Evolutionary conservation across 1,140 invertebrate genomes (phyloP).

Genomic region (Caerostris darwini): DNA sequence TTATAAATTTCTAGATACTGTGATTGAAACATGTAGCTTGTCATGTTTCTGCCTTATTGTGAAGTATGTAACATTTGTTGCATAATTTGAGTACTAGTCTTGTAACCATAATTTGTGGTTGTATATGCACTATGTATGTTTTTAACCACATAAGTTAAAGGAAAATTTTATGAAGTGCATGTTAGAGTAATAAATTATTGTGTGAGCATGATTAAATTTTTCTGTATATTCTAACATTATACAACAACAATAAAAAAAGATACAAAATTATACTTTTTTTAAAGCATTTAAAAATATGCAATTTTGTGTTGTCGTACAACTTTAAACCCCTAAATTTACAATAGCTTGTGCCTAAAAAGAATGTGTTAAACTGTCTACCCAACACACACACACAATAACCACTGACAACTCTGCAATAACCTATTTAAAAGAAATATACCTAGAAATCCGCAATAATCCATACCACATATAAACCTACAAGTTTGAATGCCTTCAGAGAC

Average conservation of each 20-base stretch:
- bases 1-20: conserved; percentile 71
- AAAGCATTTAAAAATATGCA: no score
- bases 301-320: no score
- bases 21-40: conserved; percentile 77
- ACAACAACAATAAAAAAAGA: background rate
- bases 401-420: no score
- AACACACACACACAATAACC: no score
- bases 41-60: conserved; percentile 77
- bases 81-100: conserved; percentile 51
- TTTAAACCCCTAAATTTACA: no score
- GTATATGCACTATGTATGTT: conserved; percentile 57
- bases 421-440: no score
- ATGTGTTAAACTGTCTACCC: no score
- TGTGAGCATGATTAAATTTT: conserved; percentile 46
- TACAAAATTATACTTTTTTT: no score
- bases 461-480: no score
- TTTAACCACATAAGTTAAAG: conserved; percentile 43
- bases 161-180: conserved; percentile 47
- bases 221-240: background rate
- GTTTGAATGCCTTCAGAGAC: no score
- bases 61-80: conserved; percentile 23
- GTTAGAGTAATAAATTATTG: conserved; percentile 60
- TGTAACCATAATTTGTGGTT: conserved; percentile 51
- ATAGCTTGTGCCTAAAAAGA: no score
- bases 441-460: no score